Evolutionary conservation across 1,140 invertebrate genomes (phyloP).

Genomic region (Aphelenchoides besseyi): DNA sequence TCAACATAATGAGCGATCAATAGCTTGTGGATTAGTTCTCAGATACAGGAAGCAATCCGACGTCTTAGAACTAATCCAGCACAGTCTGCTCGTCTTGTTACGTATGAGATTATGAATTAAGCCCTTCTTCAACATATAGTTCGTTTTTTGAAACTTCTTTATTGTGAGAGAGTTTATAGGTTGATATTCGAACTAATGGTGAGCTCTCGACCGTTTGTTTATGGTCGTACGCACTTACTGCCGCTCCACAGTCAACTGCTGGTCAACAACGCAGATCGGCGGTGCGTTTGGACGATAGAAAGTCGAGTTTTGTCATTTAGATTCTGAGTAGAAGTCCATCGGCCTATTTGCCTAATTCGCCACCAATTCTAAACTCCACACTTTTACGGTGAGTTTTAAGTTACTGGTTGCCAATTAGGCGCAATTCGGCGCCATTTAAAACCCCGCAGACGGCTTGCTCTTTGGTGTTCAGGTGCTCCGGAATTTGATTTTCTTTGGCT

Average conservation of each 20-base stretch:
- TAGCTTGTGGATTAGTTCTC: background rate
- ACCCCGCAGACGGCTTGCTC: too few species aligned
- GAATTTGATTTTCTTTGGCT: background rate
- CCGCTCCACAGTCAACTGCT: background rate
- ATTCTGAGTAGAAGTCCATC: background rate
- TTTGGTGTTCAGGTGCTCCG: too few species aligned
- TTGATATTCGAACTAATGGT: conserved; percentile 18
- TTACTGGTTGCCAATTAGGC: background rate
- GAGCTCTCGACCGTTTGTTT: conserved; percentile 2
- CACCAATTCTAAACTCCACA: background rate
- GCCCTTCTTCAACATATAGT: too few species aligned
- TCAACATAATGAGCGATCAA: background rate
- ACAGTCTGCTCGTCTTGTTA: too few species aligned
- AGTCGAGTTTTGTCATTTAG: background rate
- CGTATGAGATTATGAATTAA: too few species aligned
- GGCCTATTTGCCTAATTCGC: background rate
- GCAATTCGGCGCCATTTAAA: background rate
- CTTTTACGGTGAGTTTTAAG: conserved; percentile 3
- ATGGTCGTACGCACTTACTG: conserved; percentile 16
- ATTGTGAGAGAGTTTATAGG: background rate
- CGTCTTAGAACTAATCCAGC: too few species aligned
- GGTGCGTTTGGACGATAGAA: background rate
- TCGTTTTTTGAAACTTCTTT: too few species aligned
- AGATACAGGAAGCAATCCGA: too few species aligned
- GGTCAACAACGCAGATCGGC: background rate